A percentile compares a stretch with the other conserved stretches of the same genome.
Conservation (phyloP, 2,797 vertebrate species). For the Squalus acanthias region DNA sequence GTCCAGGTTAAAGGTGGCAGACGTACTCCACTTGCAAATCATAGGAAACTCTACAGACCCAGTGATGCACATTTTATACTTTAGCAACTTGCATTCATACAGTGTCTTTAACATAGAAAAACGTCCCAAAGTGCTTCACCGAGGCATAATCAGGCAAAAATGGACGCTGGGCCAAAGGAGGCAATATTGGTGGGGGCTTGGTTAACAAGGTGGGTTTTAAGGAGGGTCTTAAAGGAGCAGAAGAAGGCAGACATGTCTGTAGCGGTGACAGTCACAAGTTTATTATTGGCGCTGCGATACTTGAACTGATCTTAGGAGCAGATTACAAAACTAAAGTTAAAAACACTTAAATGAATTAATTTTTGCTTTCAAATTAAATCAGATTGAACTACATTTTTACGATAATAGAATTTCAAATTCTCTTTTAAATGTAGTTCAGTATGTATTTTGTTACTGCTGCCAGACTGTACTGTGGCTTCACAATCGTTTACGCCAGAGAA, state of each 20-base stretch:
- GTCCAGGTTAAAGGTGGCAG: background rate
- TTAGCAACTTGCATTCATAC: background rate
- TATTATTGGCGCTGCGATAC: background rate
- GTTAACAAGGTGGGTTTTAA: background rate
- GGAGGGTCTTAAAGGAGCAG: background rate
- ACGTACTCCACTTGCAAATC: background rate
- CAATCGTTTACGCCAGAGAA: background rate
- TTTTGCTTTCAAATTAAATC: background rate
- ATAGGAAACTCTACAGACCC: background rate
- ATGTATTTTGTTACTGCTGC: background rate
- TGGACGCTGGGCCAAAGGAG: background rate
- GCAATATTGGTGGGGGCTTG: too few relatives aligned
- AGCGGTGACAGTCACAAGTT: background rate
- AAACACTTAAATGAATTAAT: background rate
- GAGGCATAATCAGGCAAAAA: background rate
- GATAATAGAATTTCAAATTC: background rate
- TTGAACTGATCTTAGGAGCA: background rate
- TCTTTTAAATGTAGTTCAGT: background rate
- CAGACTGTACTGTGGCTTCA: background rate
- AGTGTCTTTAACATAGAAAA: too few relatives aligned
- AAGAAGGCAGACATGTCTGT: background rate
- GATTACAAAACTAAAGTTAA: background rate
- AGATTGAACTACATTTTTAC: background rate
- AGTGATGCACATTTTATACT: background rate
- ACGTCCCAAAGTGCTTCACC: background rate